Conservation (phyloP, 2,113 vertebrate species). For the Myotis yumanensis region DNA sequence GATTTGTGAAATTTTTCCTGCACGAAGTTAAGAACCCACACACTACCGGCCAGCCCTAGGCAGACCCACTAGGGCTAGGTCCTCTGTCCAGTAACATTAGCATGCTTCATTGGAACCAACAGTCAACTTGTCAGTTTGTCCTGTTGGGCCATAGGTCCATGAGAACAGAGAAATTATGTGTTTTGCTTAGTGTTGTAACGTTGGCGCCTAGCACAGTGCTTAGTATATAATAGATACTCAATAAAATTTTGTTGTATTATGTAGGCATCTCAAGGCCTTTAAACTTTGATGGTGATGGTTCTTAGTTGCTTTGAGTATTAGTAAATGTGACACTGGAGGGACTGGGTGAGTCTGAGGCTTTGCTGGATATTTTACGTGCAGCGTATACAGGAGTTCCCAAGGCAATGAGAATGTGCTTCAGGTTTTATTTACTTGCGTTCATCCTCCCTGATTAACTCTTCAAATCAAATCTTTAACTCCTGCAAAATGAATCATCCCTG, state of each 20-base stretch:
- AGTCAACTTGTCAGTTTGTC: not conserved
- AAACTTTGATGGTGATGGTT: not conserved
- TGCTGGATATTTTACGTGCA: not conserved
- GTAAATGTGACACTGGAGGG: not conserved
- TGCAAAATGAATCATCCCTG: not conserved
- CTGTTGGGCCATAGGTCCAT: not conserved
- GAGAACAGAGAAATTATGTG: not conserved
- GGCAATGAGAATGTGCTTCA: not conserved
- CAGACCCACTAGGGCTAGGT: not conserved
- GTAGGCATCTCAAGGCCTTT: not conserved
- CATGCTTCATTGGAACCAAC: not conserved
- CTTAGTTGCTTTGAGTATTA: not conserved
- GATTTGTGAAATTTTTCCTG: not conserved
- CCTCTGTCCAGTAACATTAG: not conserved
- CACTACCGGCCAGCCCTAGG: not conserved
- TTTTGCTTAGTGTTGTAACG: not conserved
- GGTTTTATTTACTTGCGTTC: not conserved
- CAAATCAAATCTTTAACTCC: not conserved
- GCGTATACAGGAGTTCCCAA: not conserved
- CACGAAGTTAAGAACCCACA: not conserved
- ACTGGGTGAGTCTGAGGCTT: not conserved
- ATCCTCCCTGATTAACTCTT: not conserved
- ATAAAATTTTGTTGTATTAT: not conserved
- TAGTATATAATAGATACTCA: not conserved
- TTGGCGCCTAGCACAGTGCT: not conserved